Conservation (phyloP, 53 echinoderm and acorn worm genomes). For the Patiria pectinifera region DNA sequence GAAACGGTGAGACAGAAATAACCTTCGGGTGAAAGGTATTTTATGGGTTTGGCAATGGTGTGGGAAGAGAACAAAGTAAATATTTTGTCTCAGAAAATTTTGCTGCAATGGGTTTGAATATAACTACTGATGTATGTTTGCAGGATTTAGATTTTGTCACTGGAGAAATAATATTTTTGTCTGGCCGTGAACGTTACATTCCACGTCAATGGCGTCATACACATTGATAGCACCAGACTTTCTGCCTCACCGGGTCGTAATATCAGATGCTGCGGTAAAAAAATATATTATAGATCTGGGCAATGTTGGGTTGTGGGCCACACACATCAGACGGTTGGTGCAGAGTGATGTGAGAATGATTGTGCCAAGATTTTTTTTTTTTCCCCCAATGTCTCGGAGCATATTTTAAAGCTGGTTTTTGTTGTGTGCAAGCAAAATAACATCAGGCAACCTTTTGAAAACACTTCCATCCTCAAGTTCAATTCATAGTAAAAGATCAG, state of each 20-base stretch:
- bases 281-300: background rate
- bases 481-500: too few species aligned
- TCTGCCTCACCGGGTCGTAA: background rate
- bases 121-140: background rate
- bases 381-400: background rate
- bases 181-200: background rate
- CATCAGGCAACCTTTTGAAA: too few species aligned
- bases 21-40: background rate
- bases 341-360: background rate
- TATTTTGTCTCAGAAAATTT: background rate
- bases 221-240: background rate
- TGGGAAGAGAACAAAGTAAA: background rate
- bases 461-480: too few species aligned
- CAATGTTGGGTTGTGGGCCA: background rate
- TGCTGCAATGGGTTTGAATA: background rate
- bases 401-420: background rate
- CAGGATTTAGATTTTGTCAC: background rate
- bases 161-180: background rate
- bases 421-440: too few species aligned
- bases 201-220: background rate
- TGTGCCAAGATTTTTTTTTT: background rate
- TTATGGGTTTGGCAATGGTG: background rate
- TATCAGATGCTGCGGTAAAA: background rate
- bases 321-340: conserved; percentile 25
- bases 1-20: background rate